Evolutionary conservation across 2,797 vertebrate species (phyloP).

Genomic region (Rhinogobio ventralis): DNA sequence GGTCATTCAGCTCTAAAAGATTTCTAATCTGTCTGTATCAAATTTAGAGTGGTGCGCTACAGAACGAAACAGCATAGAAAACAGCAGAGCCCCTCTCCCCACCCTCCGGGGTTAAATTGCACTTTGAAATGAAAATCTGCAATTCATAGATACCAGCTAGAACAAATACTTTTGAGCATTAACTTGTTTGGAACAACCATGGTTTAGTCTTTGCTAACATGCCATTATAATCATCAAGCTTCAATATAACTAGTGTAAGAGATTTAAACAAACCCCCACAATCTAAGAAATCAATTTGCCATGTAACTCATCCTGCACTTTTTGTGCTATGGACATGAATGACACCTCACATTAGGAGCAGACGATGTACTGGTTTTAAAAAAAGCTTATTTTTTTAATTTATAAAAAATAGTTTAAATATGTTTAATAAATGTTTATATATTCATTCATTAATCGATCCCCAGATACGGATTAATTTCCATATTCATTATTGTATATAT

Average conservation of each 20-base stretch:
- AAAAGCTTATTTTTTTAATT: background rate
- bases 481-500: no score
- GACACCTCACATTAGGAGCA: no score
- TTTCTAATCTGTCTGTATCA: constrained; percentile 21
- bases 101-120: background rate
- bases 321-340: background rate
- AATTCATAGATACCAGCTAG: constrained; percentile 29
- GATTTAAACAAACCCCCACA: background rate
- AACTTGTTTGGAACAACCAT: background rate
- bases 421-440: background rate
- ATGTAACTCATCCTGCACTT: background rate
- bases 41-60: constrained; percentile 16
- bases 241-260: background rate
- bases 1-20: constrained; percentile 10
- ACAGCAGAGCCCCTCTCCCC: background rate
- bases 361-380: background rate
- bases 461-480: no score
- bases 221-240: background rate
- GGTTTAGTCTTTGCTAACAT: background rate
- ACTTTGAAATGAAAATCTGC: constrained; percentile 31
- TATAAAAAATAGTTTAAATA: background rate
- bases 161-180: background rate
- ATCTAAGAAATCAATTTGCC: background rate
- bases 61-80: background rate
- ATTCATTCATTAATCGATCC: background rate